phyloP scores from a whole-genome alignment of 2,113 vertebrate genomes.

The Oryzias javanicus region DNA sequence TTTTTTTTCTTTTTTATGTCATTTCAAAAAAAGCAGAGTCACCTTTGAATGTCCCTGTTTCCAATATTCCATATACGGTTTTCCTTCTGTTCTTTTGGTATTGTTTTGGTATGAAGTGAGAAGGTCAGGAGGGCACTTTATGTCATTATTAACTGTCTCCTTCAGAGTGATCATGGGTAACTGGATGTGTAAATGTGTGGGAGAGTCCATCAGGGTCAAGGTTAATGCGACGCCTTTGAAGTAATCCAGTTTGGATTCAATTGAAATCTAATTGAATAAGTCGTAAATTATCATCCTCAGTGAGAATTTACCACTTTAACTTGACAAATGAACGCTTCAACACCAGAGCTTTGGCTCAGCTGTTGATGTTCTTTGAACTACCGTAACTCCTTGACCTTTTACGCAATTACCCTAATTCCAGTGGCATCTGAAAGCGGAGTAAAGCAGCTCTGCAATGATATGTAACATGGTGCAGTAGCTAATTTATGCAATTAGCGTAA shows the following conservation, averaged over 20 bases:
- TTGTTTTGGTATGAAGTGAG: slow-evolving; percentile 35
- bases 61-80: slow-evolving; percentile 13
- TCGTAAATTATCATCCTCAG: slow-evolving; percentile 44
- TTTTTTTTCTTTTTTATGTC: slow-evolving; percentile 61
- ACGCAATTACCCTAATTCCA: no score
- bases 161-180: slow-evolving; percentile 9
- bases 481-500: no score
- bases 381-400: no score
- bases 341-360: no score
- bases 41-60: slow-evolving; percentile 24
- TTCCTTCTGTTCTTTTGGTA: slow-evolving; percentile 5
- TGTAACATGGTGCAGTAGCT: no score
- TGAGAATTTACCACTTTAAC: slow-evolving; percentile 34
- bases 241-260: slow-evolving; percentile 42
- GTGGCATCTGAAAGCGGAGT: no score
- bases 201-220: slow-evolving; percentile 38
- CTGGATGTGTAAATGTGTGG: slow-evolving; percentile 21
- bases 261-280: slow-evolving; percentile 56
- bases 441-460: no score
- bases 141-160: slow-evolving; percentile 51
- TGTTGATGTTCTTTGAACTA: no score
- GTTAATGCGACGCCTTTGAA: slow-evolving; percentile 51
- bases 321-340: slow-evolving; percentile 2
- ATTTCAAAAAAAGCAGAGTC: slow-evolving; percentile 60
- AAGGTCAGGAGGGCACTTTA: slow-evolving; percentile 27